Evolutionary conservation across 2,888 invertebrate species (phyloP), one percentile per base, ranked within the genome.

Genomic region (Andrena camellia): DNA sequence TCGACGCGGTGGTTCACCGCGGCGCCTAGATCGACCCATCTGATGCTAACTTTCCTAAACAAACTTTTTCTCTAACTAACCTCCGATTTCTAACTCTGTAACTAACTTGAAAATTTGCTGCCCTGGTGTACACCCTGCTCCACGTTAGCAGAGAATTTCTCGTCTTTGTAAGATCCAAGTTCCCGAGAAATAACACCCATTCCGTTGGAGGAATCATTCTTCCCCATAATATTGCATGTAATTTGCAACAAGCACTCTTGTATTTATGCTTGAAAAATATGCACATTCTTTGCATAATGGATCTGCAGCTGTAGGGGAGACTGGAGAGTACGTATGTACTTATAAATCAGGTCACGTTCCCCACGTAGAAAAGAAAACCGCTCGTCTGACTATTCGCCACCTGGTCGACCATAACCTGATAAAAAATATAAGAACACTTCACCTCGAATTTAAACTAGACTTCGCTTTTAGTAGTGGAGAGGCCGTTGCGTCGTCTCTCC

Each of bases 261-360:
- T 57, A 13, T 10, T 23, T 57, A 23, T 26, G 10, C 57, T 20
- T 23, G 4, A 57, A 57, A 23, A 23, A 26, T 57, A 57, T 23
- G 23, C 20, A 57, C 23, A 57, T 31, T 5, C 33, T 52, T 7
- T 33, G 17, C 17, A 42, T 23, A 42, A 0, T 23, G n/a, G 17
- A 13, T 20, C 7, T 4, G 33, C 13, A 6, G 69, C 4, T 17
- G 50, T n/a, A 26, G 50, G 54, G 23, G 2, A 7, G 42, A 20
- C 29, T 10, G 2, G 17, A 20, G 42, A 26, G 48, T 42, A 42
- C 42, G 4, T 10, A 23, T 35, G 33, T 23, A 23, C 31, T 63
- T 54, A 31, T 42, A 76, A 76, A 69, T 76, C 75, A 42, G 20
- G 76, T 71, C 76, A 76, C 70, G 76, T 76, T 42, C 23, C 35